Conservation (phyloP, 2,797 vertebrate genomes). For the Tympanoctomys barrerae region DNA sequence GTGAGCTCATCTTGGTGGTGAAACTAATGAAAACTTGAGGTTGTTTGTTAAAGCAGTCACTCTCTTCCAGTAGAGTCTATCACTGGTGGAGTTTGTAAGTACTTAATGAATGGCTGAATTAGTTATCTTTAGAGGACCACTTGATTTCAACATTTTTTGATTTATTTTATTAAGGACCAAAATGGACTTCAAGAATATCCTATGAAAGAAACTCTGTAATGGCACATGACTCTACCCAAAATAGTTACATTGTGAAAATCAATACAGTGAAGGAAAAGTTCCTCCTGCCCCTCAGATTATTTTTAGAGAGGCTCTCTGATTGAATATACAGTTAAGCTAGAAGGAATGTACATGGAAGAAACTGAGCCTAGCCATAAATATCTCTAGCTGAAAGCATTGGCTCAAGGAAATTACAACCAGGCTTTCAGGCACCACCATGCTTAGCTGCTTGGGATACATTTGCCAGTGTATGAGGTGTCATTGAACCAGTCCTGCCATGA, state of each 20-base stretch:
- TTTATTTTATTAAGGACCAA: slow-evolving; percentile 43
- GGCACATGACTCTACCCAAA: not conserved
- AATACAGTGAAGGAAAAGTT: not conserved
- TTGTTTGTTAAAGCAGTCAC: not conserved
- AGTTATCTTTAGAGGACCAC: not conserved
- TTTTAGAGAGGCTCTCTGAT: not conserved
- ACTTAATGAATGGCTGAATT: not conserved
- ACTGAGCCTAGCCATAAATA: not conserved
- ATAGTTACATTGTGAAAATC: not conserved
- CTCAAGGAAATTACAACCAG: not conserved
- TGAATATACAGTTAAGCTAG: not conserved
- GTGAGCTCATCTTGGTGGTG: not conserved
- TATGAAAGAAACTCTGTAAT: not conserved
- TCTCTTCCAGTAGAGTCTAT: not conserved
- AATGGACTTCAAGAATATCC: slow-evolving; percentile 1
- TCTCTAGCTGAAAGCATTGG: not conserved
- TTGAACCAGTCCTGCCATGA: not conserved
- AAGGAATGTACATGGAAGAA: fast-evolving
- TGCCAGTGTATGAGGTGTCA: no score
- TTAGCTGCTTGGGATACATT: not conserved
- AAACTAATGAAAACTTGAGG: not conserved
- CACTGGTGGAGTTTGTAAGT: not conserved
- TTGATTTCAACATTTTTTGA: not conserved
- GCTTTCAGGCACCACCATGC: not conserved
- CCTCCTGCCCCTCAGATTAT: not conserved